These are phyloP conservation scores for Thalassarche chlororhynchos DNA, from an alignment of 2,113 vertebrate genomes.

Conservation along the genomic window DNA sequence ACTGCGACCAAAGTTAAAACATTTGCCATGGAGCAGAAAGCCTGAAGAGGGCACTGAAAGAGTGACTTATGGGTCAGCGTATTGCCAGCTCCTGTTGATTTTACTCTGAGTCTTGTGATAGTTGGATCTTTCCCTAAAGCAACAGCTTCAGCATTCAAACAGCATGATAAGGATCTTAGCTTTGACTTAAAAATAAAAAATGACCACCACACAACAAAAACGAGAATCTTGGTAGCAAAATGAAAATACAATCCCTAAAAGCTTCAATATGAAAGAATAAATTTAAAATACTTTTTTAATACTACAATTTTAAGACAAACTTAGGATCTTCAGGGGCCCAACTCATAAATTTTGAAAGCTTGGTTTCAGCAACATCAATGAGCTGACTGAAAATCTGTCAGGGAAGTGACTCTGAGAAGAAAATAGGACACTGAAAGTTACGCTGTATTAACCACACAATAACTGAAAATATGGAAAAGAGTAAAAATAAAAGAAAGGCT, in stretches of 20 bases:
- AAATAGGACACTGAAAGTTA: background rate
- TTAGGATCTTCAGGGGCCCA: background rate
- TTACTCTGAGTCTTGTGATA: background rate
- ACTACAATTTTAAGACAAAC: background rate
- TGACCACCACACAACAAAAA: background rate
- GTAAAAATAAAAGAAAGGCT: background rate
- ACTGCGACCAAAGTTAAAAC: background rate
- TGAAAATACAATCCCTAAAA: background rate
- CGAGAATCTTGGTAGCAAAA: background rate
- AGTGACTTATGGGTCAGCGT: background rate
- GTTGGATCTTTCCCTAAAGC: background rate
- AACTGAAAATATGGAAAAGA: background rate
- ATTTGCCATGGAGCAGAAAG: background rate
- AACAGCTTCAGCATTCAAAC: background rate
- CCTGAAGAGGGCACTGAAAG: background rate
- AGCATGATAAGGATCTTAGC: background rate
- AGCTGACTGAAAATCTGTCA: background rate
- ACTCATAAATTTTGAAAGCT: background rate
- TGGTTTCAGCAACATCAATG: background rate
- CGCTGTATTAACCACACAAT: no score
- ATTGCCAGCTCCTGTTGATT: background rate
- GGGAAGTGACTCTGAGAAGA: background rate
- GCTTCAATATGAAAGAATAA: background rate
- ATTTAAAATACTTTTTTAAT: background rate
- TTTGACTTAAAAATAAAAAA: background rate